Evolutionary conservation across 2,888 invertebrate species (phyloP), one percentile per base, ranked within the genome.

Genomic region (Oscheius onirici): DNA sequence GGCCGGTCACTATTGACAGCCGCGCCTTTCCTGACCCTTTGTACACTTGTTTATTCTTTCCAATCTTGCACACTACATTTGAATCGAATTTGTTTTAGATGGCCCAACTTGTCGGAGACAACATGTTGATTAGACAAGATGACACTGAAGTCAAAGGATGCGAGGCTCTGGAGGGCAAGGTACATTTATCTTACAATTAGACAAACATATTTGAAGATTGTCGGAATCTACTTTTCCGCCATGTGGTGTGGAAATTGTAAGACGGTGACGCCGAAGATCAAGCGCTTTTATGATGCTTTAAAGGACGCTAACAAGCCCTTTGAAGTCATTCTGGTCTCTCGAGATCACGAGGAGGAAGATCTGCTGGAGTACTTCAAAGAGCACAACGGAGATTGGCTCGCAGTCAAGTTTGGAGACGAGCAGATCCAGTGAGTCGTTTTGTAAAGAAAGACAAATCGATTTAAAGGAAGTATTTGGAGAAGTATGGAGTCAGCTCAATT

Each of bases 201-300:
- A 55, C 11, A 11, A 10, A 11, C 20, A 55, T 10, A 10, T 66
- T 68, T 20, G 52, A 71, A 78, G 61, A 67, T 78, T 8, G 83
- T 89, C 20, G 90, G 88, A 3, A 80, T 90, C 20, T 90, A 90
- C 82, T 90, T 90, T 81, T 90, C 90, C 0, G 90, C 90, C n/a
- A 89, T 89, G 75, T 90, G 90, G 90, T 78, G 81, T 70, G 80
- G 80, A 10, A 79, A 83, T 0, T 85, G 85, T 73, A 77, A 84
- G 24, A 78, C 78, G 46, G 85, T 85, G 63, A 85, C 85, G 2
- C 84, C 83, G 20, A 84, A 84, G 61, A 61, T 84, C 15, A 43
- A 69, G 66, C 69, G 72, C 63, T 76, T 81, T 66, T 79, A 79
- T 55, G 73, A 76, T n/a, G 63, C 69, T 1, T 3, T 86, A 15